Evolutionary conservation across 2,113 vertebrate genomes (phyloP).

Genomic region (Sturnus vulgaris): DNA sequence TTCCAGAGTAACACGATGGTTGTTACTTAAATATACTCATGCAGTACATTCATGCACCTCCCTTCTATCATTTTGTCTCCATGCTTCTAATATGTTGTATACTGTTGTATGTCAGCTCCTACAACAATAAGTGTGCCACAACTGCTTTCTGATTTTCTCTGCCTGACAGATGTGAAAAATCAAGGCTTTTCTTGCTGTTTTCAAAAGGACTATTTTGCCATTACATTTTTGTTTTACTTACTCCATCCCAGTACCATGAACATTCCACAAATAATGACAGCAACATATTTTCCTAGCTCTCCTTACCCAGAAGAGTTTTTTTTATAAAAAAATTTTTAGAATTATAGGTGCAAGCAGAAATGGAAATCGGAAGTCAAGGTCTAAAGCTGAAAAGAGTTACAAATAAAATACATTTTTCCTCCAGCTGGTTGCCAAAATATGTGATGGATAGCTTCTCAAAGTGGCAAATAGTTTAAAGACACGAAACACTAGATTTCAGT

Average conservation of each 20-base stretch:
- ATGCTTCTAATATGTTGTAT: not conserved
- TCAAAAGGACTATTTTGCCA: not conserved
- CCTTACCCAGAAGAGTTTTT: not conserved
- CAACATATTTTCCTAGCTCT: not conserved
- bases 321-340: not conserved
- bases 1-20: not conserved
- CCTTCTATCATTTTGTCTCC: not conserved
- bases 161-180: not conserved
- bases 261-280: not conserved
- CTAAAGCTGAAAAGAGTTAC: not conserved
- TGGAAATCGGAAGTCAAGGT: not conserved
- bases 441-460: not conserved
- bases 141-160: not conserved
- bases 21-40: not conserved
- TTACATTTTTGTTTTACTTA: not conserved
- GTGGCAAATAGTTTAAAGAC: not conserved
- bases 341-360: not conserved
- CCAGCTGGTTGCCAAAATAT: not conserved
- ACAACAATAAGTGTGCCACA: not conserved
- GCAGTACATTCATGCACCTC: not conserved
- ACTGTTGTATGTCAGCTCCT: not conserved
- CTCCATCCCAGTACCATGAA: not conserved
- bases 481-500: not conserved
- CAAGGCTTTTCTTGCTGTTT: not conserved
- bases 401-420: not conserved